Evolutionary conservation across 1,140 invertebrate species (phyloP), one percentile per base, ranked within the genome.

Genomic region (Papilio polytes): DNA sequence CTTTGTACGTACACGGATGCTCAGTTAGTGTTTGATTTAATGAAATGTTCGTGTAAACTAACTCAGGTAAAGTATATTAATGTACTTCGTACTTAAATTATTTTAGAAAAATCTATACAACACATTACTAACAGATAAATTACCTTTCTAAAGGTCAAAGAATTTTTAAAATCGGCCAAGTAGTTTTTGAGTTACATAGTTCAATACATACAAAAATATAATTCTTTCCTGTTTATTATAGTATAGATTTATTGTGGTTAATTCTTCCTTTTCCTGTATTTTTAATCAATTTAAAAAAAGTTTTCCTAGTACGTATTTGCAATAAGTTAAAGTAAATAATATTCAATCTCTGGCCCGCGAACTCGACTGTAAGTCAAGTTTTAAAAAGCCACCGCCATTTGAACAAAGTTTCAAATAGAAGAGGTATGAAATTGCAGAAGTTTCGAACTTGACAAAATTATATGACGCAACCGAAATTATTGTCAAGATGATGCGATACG

Each of bases 361-460:
- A n/a, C 73, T 20, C 26, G 73, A 74, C 46, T 66, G 20, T 63
- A 10, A 74, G 36, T 74, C 72, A 13, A 74, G n/a, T 74, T 48
- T 74, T 74, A 74, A 74, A 74, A 74, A 74, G 73, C 44, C 20
- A 51, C 73, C 20, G 18, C 41, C 20, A 74, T 74, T 74, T 48
- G 41, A 73, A n/a, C 46, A 74, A 74, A 74, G 73, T 74, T 74
- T 48, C 73, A 51, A 46, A 48, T 26, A 74, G 73, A 74, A 74
- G 73, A 74, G 46, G 73, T 46, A 74, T 74, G 41, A 74, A 74
- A 74, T 74, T 74, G 73, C 73, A 74, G n/a, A 74, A 74, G 73
- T 74, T 74, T 74, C 46, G n/a, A 74, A 44, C 36, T 73, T 73
- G 31, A 46, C 72, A 73, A 73, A 31, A 73, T 73, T 73, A 73